Evolutionary conservation across 2,888 invertebrate species (phyloP), one percentile per base, ranked within the genome.

Genomic region (Hofmannophila pseudospretella): DNA sequence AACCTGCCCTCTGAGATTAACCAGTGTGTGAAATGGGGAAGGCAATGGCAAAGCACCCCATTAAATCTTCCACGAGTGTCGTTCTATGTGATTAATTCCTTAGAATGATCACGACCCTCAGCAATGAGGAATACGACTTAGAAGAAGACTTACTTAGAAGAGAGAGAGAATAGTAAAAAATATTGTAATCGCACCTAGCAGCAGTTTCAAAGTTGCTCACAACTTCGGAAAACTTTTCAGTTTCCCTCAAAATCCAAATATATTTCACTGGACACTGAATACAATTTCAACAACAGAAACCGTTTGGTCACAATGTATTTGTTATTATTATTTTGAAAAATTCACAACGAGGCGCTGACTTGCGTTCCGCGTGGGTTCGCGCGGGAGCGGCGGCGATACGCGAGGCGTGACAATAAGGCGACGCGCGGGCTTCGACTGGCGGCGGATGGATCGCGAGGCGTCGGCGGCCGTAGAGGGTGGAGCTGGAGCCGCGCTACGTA

Each of bases 291-390:
- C 7, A 8, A 30, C 9, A 1, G 23, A 16, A 36, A 30, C 30
- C 36, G 41, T 38, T 41, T 23, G 8, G 8, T 5, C n/a, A 2
- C 8, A 23, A 23, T n/a, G n/a, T 7, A 20, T n/a, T 23, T 2
- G 8, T 22, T 22, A 8, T 22, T 22, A 7, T 19, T 19, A 4
- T 19, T 19, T 19, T 19, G 3, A 19, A 19, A 22, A 23, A 43
- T 49, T 44, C 55, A 54, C 53, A 54, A 51, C 53, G 48, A 45
- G 47, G 46, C 51, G 49, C 48, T 7, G 8, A 7, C 7, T 3
- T 22, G 22, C 22, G 22, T 22, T 34, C 25, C 25, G 34, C 30
- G 34, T 29, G 38, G 22, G 10, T 34, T 30, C 23, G 31, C 26
- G 34, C 27, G 28, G n/a, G 2, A 5, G 31, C 26, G 34, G 20